These are phyloP conservation scores for Arenicola marina DNA, from an alignment of 2,888 invertebrate genomes.

Conservation along the genomic window DNA sequence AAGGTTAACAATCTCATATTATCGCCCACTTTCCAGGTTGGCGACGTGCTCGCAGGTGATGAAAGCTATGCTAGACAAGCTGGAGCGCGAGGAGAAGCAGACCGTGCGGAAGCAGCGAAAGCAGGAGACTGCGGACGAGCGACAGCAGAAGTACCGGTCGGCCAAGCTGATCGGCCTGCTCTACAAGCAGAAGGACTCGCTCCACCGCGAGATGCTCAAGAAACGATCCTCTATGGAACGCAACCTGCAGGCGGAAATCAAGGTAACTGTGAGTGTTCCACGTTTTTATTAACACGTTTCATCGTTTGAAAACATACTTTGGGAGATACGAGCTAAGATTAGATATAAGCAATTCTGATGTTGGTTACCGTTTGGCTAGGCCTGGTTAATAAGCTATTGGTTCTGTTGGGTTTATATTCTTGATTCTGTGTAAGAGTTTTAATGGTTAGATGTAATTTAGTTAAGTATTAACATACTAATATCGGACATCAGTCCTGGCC, in stretches of 20 bases:
- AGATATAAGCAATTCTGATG: too few relatives aligned
- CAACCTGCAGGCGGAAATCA: constrained; percentile 81
- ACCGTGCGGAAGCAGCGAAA: constrained; percentile 40
- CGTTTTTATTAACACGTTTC: too few relatives aligned
- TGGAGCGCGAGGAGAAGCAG: constrained; percentile 58
- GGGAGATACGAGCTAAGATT: too few relatives aligned
- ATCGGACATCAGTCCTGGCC: too few relatives aligned
- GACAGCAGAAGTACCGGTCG: constrained; percentile 65
- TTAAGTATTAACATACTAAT: too few relatives aligned
- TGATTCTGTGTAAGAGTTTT: too few relatives aligned
- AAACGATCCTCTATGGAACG: constrained; percentile 77
- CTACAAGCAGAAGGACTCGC: constrained; percentile 85
- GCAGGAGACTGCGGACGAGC: constrained; percentile 61
- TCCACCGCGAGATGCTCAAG: constrained; percentile 91
- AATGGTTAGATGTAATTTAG: too few relatives aligned
- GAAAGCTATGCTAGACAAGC: constrained; percentile 50
- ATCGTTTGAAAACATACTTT: too few relatives aligned
- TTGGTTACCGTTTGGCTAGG: too few relatives aligned
- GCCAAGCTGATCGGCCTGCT: constrained; percentile 74
- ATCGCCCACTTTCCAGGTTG: constrained; percentile 39
- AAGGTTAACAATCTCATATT: not conserved
- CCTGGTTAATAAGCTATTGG: too few relatives aligned
- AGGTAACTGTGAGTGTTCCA: constrained; percentile 64
- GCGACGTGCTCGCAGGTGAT: constrained; percentile 57
- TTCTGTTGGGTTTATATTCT: too few relatives aligned